Conservation (phyloP, 2,113 vertebrate genomes). For the Struthidea cinerea region DNA sequence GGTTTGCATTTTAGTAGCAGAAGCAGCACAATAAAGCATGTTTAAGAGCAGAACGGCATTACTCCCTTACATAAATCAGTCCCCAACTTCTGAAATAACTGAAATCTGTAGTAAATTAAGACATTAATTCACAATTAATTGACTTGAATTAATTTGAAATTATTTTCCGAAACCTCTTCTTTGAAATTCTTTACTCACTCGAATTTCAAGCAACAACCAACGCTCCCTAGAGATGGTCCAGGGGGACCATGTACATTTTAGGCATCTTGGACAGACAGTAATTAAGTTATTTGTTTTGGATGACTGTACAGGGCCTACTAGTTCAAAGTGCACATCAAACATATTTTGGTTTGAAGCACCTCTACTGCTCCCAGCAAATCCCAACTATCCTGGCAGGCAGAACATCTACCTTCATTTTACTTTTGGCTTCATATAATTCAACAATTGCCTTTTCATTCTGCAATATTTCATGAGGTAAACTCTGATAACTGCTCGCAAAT, state of each 20-base stretch:
- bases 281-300: not conserved
- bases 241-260: not conserved
- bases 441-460: not conserved
- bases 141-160: not conserved
- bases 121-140: not conserved
- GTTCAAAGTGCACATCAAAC: not conserved
- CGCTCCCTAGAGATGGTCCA: not conserved
- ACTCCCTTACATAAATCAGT: not conserved
- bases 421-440: not conserved
- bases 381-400: not conserved
- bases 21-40: not conserved
- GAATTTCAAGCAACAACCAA: not conserved
- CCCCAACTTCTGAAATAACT: not conserved
- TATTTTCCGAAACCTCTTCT: not conserved
- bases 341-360: not conserved
- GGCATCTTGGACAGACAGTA: not conserved
- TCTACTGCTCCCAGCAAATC: not conserved
- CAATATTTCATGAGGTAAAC: not conserved
- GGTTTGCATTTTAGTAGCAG: not conserved
- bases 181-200: not conserved
- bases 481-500: not conserved
- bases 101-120: constrained; percentile 1
- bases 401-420: not conserved
- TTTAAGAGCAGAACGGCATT: not conserved
- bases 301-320: not conserved